Base-by-base conservation (phyloP, 2,797 vertebrate genomes). In the Paguma larvata region DNA sequence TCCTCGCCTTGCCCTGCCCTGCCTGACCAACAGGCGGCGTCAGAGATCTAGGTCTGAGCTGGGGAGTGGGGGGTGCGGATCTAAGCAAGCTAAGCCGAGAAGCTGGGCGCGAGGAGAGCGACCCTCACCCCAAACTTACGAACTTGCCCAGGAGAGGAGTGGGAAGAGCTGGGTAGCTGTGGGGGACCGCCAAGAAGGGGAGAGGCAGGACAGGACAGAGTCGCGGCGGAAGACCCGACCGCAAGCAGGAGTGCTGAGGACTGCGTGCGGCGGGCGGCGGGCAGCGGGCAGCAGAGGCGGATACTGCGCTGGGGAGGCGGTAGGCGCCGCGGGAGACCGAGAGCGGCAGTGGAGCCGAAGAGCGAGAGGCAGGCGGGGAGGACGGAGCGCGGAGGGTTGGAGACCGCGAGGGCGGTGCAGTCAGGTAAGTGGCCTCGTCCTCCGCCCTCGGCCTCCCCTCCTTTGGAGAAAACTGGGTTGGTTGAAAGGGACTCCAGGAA, bases 11-110 rank as follows among this genome's bases (percentile, higher is more conserved):
- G 98, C 97, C 98, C 98, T 98, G 96, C 98, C 48, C 97, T 98
- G 98, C 98, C 98, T 98, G 98, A 78, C 98, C 97, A 89, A 98
- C 96, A 98, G 98, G 97, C 97, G 97, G 98, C 98, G 97, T 98
- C 97, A 96, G 94, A 98, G 87, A 83, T 91, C 96, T 41, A 91
- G 94, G 53, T 97, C 97, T 96, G 93, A 70, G 94, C 92, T 85
- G 90, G 82, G 95, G 70, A 85, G 89, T 34, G 75, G 97, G 88
- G 97, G 94, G 85, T 94, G 95, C 70, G 59, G 75, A 82, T 88
- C 93, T 34, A 72, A 95, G 96, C 95, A 23, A 87, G 96, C 97
- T 73, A 85, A 93, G 46, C 94, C n/a, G 27, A 70, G 87, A 83
- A 94, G 96, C 95, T 80, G 80, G 93, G 87, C 19, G 34, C 46